A percentile compares a stretch with the other conserved stretches of the same genome.
Conservation (phyloP, 2,888 invertebrate species). For the Philhelius pedissequus region DNA sequence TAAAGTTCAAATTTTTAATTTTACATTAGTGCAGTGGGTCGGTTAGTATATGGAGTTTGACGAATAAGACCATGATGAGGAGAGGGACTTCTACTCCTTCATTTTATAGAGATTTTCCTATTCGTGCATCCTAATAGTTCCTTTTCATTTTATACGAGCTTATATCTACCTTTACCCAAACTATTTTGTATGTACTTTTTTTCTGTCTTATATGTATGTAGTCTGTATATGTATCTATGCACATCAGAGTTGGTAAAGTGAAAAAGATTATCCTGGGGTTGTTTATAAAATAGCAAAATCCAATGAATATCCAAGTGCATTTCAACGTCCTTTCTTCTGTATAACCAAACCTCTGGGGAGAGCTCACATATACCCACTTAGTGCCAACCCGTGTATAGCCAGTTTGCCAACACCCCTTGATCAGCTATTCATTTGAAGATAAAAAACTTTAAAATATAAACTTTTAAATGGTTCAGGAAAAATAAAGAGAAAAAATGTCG, state of each 20-base stretch:
- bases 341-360: conserved; percentile 15
- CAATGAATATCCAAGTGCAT: conserved; percentile 67
- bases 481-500: background rate
- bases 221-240: background rate
- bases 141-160: background rate
- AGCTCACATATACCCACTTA: background rate
- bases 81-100: background rate
- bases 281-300: conserved; percentile 66
- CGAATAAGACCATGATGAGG: background rate
- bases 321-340: conserved; percentile 20
- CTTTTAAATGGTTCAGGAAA: conserved; percentile 42
- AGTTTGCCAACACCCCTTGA: background rate
- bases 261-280: conserved; percentile 62
- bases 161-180: background rate
- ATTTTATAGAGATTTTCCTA: background rate
- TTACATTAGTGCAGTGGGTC: conserved; percentile 22
- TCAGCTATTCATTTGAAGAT: conserved; percentile 46
- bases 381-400: background rate
- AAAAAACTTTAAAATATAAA: conserved; percentile 28
- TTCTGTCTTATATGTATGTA: background rate
- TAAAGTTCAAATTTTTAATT: conserved; percentile 51
- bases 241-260: conserved; percentile 39
- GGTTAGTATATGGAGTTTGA: background rate
- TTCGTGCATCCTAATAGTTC: background rate
- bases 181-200: background rate